Conservation (phyloP, 2,113 vertebrate species). For the Rutilus rutilus region DNA sequence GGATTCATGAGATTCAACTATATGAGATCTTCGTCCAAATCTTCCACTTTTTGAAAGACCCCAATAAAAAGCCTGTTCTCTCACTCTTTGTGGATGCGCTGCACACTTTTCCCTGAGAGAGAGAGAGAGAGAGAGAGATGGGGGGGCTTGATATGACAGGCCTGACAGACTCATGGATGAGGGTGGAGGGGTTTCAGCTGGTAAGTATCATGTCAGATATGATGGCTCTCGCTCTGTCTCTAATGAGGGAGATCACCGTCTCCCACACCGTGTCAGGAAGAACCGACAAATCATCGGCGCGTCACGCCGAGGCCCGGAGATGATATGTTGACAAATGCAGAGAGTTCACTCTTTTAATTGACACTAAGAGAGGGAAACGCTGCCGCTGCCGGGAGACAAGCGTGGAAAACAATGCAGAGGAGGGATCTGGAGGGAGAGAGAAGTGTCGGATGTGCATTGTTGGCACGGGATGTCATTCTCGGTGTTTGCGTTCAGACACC, state of each 20-base stretch:
- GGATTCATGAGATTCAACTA: not conserved
- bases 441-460: slow-evolving; percentile 72
- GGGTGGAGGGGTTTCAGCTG: slow-evolving; percentile 86
- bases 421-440: slow-evolving; percentile 37
- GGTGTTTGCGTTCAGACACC: slow-evolving; percentile 53
- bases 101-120: not conserved
- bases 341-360: slow-evolving; percentile 99
- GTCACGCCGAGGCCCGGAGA: slow-evolving; percentile 82
- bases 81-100: not conserved
- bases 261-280: slow-evolving; percentile 85
- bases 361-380: slow-evolving; percentile 92
- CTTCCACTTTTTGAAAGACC: not conserved
- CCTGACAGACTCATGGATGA: slow-evolving; percentile 81
- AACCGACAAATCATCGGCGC: slow-evolving; percentile 91
- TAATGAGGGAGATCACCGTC: slow-evolving; percentile 96
- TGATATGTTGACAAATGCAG: slow-evolving; percentile 99
- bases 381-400: slow-evolving; percentile 73
- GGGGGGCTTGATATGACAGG: slow-evolving; percentile 69
- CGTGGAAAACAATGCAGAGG: slow-evolving; percentile 57
- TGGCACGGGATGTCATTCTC: slow-evolving; percentile 70
- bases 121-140: not conserved
- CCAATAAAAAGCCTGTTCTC: not conserved
- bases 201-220: slow-evolving; percentile 88
- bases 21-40: slow-evolving; percentile 4
- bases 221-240: slow-evolving; percentile 79